Base-by-base conservation (phyloP, 2,113 vertebrate genomes). In the Muntiacus reevesi region DNA sequence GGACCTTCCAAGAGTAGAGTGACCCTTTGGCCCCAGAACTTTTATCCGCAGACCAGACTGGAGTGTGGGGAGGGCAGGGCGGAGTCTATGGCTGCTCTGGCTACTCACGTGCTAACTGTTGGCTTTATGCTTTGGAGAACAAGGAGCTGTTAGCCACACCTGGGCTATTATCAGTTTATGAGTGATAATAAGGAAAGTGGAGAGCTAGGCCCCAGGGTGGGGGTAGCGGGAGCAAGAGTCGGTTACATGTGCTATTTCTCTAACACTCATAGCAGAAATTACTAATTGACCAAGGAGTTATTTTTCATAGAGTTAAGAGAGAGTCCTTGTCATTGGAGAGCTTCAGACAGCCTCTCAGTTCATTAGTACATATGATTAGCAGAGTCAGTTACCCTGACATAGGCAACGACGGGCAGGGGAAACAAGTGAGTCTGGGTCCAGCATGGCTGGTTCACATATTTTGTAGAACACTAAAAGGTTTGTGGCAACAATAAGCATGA, bases 101-200 rank as follows among this genome's bases (percentile, higher is more conserved):
- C 52, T 60, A 40, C 62, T 45, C 15, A 12, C 15, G 2, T 3
- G 30, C 40, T 89, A 36, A 47, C 54, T 90, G 19, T 78, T 57
- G 43, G n/a, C 87, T 90, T 90, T 94, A 57, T 85, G 47, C 14
- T 30, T 85, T 57, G 81, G 40, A 79, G 55, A 50, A 89, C 30
- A 19, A 85, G 23, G 52, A 55, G 28, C 36, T 16, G 10, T 36
- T 74, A 59, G n/a, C n/a, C 36, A 23, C 55, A 23, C 17, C n/a
- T 14, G n/a, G 45, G 12, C 14, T 16, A 1, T 33, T 43, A 17
- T 74, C 16, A 12, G 45, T 62, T 54, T 36, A 16, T 36, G 33
- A 43, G 62, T 40, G 54, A 88, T 55, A 40, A 33, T 64, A 33
- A 93, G 57, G 21, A 52, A 89, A 79, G 79, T 28, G 50, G 25